phyloP scores from a whole-genome alignment of 2,113 vertebrate species.

The Thalassarche chlororhynchos region DNA sequence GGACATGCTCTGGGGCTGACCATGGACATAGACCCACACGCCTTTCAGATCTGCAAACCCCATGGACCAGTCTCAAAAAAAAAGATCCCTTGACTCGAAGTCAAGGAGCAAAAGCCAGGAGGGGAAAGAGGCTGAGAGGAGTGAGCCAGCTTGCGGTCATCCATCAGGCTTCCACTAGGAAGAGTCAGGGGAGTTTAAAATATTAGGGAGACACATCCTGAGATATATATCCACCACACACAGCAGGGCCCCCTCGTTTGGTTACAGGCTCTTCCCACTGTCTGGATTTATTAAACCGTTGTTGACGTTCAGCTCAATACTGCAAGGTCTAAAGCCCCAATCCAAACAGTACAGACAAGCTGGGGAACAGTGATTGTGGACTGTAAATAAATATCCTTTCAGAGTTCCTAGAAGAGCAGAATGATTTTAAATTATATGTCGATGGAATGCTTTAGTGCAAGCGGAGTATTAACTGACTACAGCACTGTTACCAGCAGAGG shows the following conservation, averaged over 20 bases:
- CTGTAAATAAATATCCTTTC: slow-evolving; percentile 3
- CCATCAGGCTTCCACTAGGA: neutral
- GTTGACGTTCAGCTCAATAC: neutral
- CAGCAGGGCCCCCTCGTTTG: neutral
- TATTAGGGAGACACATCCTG: neutral
- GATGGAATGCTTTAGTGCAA: neutral
- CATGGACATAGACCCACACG: accelerated
- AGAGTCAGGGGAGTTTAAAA: neutral
- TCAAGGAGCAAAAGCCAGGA: neutral
- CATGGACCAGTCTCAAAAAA: neutral
- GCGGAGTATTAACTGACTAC: neutral
- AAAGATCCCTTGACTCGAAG: neutral
- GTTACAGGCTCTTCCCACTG: neutral
- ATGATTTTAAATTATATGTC: neutral
- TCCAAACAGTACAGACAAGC: neutral
- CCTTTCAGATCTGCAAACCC: neutral
- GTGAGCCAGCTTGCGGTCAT: neutral
- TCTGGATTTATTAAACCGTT: neutral
- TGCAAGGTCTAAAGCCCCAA: slow-evolving; percentile 3
- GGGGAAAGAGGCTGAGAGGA: neutral
- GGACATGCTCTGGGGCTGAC: neutral
- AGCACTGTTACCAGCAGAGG: neutral
- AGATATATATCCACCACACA: neutral
- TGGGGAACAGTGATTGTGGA: neutral
- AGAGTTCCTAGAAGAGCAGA: neutral